These are phyloP conservation scores for Drosophila neutralis DNA, from an alignment of 2,888 invertebrate species.

Conservation along the genomic window DNA sequence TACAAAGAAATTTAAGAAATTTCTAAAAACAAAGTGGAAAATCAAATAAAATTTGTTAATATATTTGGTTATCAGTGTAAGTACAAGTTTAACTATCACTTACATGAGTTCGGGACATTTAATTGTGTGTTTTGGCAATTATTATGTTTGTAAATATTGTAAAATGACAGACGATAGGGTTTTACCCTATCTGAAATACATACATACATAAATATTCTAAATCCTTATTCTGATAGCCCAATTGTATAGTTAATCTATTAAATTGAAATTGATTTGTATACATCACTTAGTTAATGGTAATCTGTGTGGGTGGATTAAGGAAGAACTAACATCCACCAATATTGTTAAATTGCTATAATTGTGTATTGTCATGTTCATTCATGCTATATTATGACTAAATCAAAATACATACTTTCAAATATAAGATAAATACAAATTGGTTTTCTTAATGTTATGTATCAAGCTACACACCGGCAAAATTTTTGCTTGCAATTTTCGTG, in stretches of 20 bases:
- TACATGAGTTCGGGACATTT: conserved; percentile 40
- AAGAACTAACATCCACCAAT: conserved; percentile 32
- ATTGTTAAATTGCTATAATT: conserved; percentile 64
- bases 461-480: neutral
- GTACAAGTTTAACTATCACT: conserved; percentile 54
- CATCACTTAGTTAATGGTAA: conserved; percentile 49
- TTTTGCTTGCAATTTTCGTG: neutral
- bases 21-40: conserved; percentile 28
- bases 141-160: conserved; percentile 73
- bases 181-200: conserved; percentile 26
- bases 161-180: conserved; percentile 51
- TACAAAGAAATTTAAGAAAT: conserved; percentile 11
- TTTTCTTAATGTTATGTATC: neutral
- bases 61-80: conserved; percentile 44
- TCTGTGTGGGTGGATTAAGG: conserved; percentile 30
- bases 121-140: conserved; percentile 60
- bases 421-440: conserved; percentile 46
- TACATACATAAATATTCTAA: conserved; percentile 17
- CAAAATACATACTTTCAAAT: conserved; percentile 70
- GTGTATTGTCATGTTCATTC: conserved; percentile 47
- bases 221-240: conserved; percentile 50
- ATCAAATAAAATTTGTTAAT: conserved; percentile 39
- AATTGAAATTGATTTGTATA: conserved; percentile 56
- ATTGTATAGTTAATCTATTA: conserved; percentile 63
- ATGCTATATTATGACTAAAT: conserved; percentile 67